Base-by-base conservation (phyloP, 2,113 vertebrate species). In the Oenanthe oenanthe region DNA sequence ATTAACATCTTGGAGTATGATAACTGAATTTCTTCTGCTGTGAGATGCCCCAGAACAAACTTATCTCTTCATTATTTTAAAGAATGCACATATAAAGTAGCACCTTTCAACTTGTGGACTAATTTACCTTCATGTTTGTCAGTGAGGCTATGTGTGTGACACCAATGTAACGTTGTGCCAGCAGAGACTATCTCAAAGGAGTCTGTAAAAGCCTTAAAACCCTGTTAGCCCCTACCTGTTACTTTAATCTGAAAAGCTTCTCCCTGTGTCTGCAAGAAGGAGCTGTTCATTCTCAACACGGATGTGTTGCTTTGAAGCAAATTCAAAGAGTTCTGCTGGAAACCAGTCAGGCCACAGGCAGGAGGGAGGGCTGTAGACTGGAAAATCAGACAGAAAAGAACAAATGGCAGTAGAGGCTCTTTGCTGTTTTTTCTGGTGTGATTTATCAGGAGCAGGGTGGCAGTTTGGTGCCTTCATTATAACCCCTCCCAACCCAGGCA, bases 301-400 rank as follows among this genome's bases (percentile, higher is more conserved):
- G 97, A 85, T 13, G 88, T 36, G 48, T 97, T 86, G 40, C 95
- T 97, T 65, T 97, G 96, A 80, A 98, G 97, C 79, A 98, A 95
- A 20, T 18, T 77, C 51, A 98, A 72, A 29, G 92, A 96, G 38
- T 80, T 90, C 7, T 96, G 92, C 82, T 71, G 87, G 73, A 98
- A 98, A 72, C 97, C 98, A 36, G 24, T 80, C 72, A 98, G 94
- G 38, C 74, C 65, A 87, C 98, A 98, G 85, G 74, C 81, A 13
- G 10, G 73, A 3, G 97, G 98, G 42, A 98, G 97, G 5, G 56
- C 3, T 8, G 18, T 24, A 5, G 57, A 6, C 98, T 98, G 94
- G 28, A 95, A 97, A 82, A 93, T 50, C 66, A 72, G 42, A 86
- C 26, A 91, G 58, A 56, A 88, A 26, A 92, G 45, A 79, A 65